Evolutionary conservation across 2,888 invertebrate genomes (phyloP).

Genomic region (Tenthredo notha): DNA sequence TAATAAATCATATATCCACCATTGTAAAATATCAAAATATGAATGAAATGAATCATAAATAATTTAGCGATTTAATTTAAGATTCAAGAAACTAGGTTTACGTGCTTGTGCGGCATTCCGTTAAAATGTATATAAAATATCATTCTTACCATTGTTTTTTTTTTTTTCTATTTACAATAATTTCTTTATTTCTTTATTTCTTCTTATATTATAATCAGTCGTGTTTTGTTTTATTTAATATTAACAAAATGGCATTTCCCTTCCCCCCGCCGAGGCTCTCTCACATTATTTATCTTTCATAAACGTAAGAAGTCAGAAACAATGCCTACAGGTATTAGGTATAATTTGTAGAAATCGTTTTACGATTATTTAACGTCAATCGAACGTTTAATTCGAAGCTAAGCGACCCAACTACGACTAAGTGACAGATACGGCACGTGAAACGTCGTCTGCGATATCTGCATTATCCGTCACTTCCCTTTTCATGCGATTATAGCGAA

Average conservation of each 20-base stretch:
- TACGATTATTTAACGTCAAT: background rate
- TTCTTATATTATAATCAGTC: slow-evolving; percentile 17
- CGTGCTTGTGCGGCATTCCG: slow-evolving; percentile 6
- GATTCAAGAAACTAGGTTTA: background rate
- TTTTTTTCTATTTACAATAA: background rate
- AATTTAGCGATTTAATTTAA: background rate
- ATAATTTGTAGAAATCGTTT: background rate
- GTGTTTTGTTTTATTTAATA: background rate
- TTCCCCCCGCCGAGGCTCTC: background rate
- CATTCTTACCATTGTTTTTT: background rate
- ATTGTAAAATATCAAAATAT: background rate
- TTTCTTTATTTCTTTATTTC: slow-evolving; percentile 18
- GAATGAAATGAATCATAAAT: slow-evolving; percentile 1
- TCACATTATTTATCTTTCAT: background rate
- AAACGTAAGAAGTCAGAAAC: background rate
- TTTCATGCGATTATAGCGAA: slow-evolving; percentile 1
- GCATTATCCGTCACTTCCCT: background rate
- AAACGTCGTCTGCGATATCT: slow-evolving; percentile 14
- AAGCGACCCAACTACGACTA: background rate
- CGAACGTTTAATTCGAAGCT: background rate
- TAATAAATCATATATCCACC: background rate
- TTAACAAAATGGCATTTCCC: slow-evolving; percentile 20
- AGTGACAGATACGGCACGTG: slow-evolving; percentile 6
- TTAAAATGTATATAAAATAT: background rate
- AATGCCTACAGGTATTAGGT: background rate